These are phyloP conservation scores for Acromyrmex charruanus DNA, from an alignment of 1,140 invertebrate genomes.

Conservation along the genomic window DNA sequence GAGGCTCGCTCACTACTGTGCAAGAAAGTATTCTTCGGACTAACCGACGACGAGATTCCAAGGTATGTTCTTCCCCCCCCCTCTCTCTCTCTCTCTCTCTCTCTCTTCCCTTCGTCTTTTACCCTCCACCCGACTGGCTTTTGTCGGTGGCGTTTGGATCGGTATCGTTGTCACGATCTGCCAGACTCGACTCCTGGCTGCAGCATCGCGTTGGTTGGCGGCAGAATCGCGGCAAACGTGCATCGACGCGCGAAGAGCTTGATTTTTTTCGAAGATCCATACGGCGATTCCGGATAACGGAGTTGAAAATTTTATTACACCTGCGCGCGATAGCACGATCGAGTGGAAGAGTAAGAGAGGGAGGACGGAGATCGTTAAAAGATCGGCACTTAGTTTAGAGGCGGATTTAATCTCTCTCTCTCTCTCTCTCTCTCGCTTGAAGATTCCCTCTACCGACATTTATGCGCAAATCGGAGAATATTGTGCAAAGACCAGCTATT, in stretches of 20 bases:
- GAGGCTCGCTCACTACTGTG: constrained; percentile 55
- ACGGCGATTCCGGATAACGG: constrained; percentile 58
- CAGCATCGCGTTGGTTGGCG: constrained; percentile 20
- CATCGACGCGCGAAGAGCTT: constrained; percentile 7
- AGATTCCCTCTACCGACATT: constrained; percentile 16
- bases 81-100: neutral
- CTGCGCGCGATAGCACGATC: constrained; percentile 40
- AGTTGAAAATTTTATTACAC: constrained; percentile 59
- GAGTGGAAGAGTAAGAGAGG: neutral
- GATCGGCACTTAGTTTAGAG: constrained; percentile 50
- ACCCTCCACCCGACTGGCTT: constrained; percentile 11
- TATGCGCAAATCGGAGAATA: constrained; percentile 50
- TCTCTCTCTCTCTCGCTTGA: neutral
- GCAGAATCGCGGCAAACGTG: neutral
- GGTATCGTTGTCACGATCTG: constrained; percentile 68
- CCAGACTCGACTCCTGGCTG: constrained; percentile 48
- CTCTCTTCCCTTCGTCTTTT: neutral
- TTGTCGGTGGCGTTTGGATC: constrained; percentile 67
- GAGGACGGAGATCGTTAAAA: constrained; percentile 23
- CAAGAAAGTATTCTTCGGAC: constrained; percentile 50
- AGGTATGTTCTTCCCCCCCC: constrained; percentile 43
- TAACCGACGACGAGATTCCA: constrained; percentile 47
- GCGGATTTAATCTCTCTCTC: constrained; percentile 36
- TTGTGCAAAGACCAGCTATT: constrained; percentile 48
- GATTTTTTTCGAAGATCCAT: constrained; percentile 44